These are phyloP conservation scores for Petromus typicus DNA, from an alignment of 2,113 vertebrate genomes.

Conservation along the genomic window DNA sequence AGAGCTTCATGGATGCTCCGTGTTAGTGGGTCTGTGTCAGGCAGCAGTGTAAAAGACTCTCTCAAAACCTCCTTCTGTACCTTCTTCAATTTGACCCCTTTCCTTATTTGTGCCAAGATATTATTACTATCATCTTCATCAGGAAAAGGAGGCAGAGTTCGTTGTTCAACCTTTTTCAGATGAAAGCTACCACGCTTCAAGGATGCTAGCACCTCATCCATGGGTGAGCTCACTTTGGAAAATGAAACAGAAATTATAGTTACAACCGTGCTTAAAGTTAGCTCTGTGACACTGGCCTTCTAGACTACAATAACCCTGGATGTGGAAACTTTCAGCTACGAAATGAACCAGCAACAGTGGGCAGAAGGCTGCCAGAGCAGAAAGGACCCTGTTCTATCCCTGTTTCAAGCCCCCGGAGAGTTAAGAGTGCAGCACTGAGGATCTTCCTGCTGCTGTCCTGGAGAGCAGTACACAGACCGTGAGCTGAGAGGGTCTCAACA, in stretches of 20 bases:
- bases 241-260: slow-evolving; percentile 75
- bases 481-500: not conserved
- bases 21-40: slow-evolving; percentile 95
- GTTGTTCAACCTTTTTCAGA: slow-evolving; percentile 96
- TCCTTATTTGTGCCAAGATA: slow-evolving; percentile 98
- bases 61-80: slow-evolving; percentile 93
- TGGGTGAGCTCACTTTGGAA: slow-evolving; percentile 94
- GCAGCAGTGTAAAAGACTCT: slow-evolving; percentile 89
- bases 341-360: not conserved
- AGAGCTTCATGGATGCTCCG: slow-evolving; percentile 98
- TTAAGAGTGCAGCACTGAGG: not conserved
- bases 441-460: not conserved
- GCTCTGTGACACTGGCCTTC: not conserved
- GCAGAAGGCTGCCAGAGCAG: not conserved
- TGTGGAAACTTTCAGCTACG: not conserved
- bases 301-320: not conserved
- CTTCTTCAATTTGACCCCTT: slow-evolving; percentile 97
- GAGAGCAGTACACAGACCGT: not conserved
- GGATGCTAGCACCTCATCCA: slow-evolving; percentile 99
- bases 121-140: slow-evolving; percentile 96
- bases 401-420: not conserved
- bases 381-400: not conserved
- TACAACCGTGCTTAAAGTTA: not conserved
- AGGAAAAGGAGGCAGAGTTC: slow-evolving; percentile 94
- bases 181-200: slow-evolving; percentile 98